These are phyloP conservation scores for Umimayanthus chanpuru DNA, from an alignment of 92 coral and sea anemone species.

Conservation along the genomic window DNA sequence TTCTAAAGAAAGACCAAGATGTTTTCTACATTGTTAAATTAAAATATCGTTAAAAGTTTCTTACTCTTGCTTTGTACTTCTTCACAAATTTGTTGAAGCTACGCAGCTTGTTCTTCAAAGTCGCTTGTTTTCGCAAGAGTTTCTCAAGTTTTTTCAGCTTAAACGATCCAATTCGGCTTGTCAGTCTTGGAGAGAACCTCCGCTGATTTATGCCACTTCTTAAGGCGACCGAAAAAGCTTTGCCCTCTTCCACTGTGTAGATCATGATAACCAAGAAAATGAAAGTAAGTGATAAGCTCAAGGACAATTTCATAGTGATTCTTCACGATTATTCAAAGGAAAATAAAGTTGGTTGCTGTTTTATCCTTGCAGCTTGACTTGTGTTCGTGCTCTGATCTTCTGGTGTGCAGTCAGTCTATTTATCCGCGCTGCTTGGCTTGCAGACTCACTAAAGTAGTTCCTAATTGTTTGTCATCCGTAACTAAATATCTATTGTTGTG, in stretches of 20 bases:
- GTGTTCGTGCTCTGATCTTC: slow-evolving; percentile 1
- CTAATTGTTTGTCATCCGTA: neutral
- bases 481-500: neutral
- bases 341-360: neutral
- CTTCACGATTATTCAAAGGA: neutral
- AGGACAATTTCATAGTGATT: slow-evolving; percentile 17
- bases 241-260: slow-evolving; percentile 7
- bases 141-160: slow-evolving; percentile 7
- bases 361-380: neutral
- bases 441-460: slow-evolving; percentile 10
- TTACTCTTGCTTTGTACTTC: slow-evolving; percentile 36
- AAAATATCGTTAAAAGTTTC: neutral
- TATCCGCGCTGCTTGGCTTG: neutral
- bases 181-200: neutral
- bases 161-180: neutral
- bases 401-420: neutral
- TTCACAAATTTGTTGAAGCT: slow-evolving; percentile 33
- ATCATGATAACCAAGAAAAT: neutral
- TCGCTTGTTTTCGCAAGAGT: neutral
- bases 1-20: neutral
- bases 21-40: too few species aligned
- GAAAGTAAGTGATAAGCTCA: slow-evolving; percentile 1
- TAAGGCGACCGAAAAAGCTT: neutral
- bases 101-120: neutral
- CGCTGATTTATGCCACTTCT: neutral